Percentiles rank a stretch among this genome's conserved stretches.
Conservation (phyloP, 2,113 vertebrate genomes). For the Oenanthe oenanthe region DNA sequence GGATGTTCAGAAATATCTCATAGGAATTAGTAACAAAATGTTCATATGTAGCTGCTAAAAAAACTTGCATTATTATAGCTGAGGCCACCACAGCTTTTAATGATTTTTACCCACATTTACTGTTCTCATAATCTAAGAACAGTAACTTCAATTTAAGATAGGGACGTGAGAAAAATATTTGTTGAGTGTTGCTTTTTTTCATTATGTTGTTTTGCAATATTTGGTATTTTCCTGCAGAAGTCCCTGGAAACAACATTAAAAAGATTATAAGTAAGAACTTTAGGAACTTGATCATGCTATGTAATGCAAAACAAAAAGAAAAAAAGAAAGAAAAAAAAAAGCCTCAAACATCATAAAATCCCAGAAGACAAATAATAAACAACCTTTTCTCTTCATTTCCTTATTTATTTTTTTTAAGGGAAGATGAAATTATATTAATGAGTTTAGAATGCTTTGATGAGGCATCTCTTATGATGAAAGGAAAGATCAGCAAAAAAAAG, state of each 20-base stretch:
- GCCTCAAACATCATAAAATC: not conserved
- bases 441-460: not conserved
- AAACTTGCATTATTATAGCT: not conserved
- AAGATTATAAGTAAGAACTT: not conserved
- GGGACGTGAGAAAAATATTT: not conserved
- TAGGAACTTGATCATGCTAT: not conserved
- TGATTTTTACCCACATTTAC: not conserved
- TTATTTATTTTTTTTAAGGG: not conserved
- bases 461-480: not conserved
- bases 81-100: not conserved
- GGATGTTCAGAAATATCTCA: not conserved
- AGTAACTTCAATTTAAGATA: not conserved
- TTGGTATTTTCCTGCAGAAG: not conserved
- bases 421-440: not conserved
- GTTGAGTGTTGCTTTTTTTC: not conserved
- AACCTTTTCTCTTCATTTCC: not conserved
- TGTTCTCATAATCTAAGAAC: not conserved
- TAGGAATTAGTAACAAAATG: not conserved
- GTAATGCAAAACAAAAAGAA: not conserved
- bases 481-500: not conserved
- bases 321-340: not conserved
- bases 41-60: not conserved
- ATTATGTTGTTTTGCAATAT: not conserved
- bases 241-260: not conserved
- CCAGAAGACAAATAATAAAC: not conserved